A percentile compares a stretch with the other conserved stretches of the same genome.
phyloP scores from a whole-genome alignment of 2,888 invertebrate genomes.

The Lasioglossum lativentre region DNA sequence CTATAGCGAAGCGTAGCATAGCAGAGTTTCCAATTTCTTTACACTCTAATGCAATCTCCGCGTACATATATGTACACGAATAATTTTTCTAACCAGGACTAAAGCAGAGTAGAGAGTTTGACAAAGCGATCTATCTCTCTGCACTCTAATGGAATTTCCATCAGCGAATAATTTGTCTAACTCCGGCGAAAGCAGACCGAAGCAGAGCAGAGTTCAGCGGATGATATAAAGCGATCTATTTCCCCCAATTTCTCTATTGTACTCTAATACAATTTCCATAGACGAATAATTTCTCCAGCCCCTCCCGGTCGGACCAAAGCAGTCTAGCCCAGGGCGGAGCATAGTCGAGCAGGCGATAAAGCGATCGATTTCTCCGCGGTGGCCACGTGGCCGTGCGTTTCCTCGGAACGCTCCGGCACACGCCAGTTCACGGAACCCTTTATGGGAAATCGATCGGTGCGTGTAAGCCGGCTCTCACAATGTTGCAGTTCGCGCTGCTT shows the following conservation, averaged over 20 bases:
- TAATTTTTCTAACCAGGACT: neutral
- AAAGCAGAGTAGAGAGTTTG: neutral
- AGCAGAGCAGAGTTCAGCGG: no score
- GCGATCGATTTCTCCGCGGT: conserved; percentile 63
- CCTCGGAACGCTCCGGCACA: conserved; percentile 57
- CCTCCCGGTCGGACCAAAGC: neutral
- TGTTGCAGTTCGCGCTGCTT: neutral
- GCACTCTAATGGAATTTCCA: no score
- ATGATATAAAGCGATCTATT: no score
- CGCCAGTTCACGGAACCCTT: conserved; percentile 63
- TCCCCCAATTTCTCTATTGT: no score
- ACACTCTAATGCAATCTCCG: neutral
- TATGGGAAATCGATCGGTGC: conserved; percentile 68
- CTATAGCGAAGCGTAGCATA: neutral
- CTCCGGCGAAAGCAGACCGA: no score
- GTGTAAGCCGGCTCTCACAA: neutral
- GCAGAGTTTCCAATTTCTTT: neutral
- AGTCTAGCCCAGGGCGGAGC: neutral
- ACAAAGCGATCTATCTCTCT: neutral
- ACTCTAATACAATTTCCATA: no score
- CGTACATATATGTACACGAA: no score
- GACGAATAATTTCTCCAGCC: neutral
- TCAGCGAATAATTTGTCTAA: neutral
- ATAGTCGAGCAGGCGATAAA: conserved; percentile 52
- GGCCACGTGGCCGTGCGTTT: conserved; percentile 65